Evolutionary conservation across 1,140 invertebrate genomes (phyloP), one percentile per base, ranked within the genome.

Genomic region (Phortica variegata): DNA sequence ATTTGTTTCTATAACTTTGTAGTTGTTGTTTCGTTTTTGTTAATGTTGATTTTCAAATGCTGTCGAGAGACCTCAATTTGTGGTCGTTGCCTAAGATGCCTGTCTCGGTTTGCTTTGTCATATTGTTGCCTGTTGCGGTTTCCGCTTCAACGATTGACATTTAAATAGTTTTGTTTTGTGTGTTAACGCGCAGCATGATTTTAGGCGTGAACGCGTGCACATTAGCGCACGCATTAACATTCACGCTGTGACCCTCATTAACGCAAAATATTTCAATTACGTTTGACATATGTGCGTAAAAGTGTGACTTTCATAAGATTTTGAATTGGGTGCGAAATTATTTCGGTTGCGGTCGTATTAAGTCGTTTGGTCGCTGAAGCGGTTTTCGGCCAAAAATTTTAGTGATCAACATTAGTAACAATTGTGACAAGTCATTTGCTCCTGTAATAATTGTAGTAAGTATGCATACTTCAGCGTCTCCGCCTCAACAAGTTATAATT

Each of bases 221-320:
- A 29, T 12, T 7, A 6, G 13, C 32, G 13, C 32, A 34, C 32
- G 12, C 26, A 29, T 12, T 7, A 29, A 29, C 26, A 29, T 12
- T 7, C 26, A 29, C 26, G 12, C 26, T 29, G 6, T 29, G 26
- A 58, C 56, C 56, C 50, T 58, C 56, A 58, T 58, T 58, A 58
- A 50, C 41, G 46, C 29, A 31, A 58, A 58, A 47, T 58, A 50
- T 58, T 44, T 54, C 43, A 58, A 58, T 58, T 58, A 54, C 45
- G n/a, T 13, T 39, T 17, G 37, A 48, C 41, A 26, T 26, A 43
- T 43, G 41, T 49, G 36, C 10, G 13, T 52, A 34, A 4, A n/a
- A 8, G 13, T n/a, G 32, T 34, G 32, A 12, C 26, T 7, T 29
- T 29, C 26, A 12, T 6, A 29, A 12, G 6, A 12, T 12, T 29